These are phyloP conservation scores for Sinocyclocheilus maitianheensis DNA, from an alignment of 2,113 vertebrate species.

Conservation along the genomic window DNA sequence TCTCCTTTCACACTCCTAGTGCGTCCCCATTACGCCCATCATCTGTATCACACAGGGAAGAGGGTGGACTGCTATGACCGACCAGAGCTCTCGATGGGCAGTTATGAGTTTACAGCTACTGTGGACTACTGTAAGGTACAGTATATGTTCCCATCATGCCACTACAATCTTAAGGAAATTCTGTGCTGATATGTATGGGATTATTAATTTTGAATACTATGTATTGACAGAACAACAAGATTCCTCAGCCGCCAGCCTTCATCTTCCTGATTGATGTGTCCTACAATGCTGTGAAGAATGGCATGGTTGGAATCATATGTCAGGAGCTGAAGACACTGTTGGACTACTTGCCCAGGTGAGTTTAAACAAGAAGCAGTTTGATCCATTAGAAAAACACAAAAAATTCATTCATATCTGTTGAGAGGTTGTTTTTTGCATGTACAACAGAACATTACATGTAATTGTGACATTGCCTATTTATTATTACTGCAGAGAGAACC, in stretches of 20 bases:
- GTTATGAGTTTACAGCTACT: slow-evolving; percentile 95
- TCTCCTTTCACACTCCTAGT: slow-evolving; percentile 70
- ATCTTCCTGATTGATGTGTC: slow-evolving; percentile 99
- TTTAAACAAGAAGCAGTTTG: neutral
- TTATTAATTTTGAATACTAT: neutral
- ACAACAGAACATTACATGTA: neutral
- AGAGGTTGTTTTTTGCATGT: neutral
- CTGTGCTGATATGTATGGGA: neutral
- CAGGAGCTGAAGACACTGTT: slow-evolving; percentile 93
- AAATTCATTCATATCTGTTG: neutral
- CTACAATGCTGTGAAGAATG: slow-evolving; percentile 95
- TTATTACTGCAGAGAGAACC: slow-evolving; percentile 81
- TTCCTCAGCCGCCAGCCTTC: slow-evolving; percentile 93
- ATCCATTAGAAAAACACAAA: neutral
- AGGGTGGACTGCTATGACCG: slow-evolving; percentile 93
- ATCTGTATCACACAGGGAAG: slow-evolving; percentile 98
- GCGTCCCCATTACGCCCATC: slow-evolving; percentile 96
- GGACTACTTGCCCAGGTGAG: slow-evolving; percentile 91
- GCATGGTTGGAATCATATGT: slow-evolving; percentile 92
- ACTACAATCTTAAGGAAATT: neutral
- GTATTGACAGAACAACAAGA: slow-evolving; percentile 89
- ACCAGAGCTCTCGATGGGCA: slow-evolving; percentile 93
- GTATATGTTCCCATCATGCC: neutral
- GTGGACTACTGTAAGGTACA: slow-evolving; percentile 93
- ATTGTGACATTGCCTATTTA: neutral